Evolutionary conservation across 37 sponge, comb jelly and placozoan species (phyloP), one percentile per base, ranked within the genome.

Genomic region (Ianthella basta): DNA sequence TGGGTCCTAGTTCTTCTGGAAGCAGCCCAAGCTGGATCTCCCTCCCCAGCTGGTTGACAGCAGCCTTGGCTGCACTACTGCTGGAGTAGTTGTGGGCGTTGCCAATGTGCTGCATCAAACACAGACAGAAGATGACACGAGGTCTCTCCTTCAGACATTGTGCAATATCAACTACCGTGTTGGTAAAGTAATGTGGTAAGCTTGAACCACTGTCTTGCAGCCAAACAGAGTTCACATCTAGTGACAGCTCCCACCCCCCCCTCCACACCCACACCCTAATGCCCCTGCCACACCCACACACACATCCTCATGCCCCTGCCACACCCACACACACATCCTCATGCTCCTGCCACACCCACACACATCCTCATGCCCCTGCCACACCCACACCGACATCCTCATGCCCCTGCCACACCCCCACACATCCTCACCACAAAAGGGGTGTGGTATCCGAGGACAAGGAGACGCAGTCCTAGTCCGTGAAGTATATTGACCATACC

Each of bases 401-500:
- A 78, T 54, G 37, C 53, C 32, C 79, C 39, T 37, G 19, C 79
- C 53, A 78, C 55, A 78, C 79, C 32, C 53, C n/a, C 53, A 54
- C 79, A 78, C 25, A 69, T n/a, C 25, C 80, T 73, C 68, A 95
- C 95, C 92, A 96, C 86, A 82, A 98, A 95, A 21, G 98, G 98
- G 0, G 98, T 96, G 82, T 95, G 94, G 74, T 92, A 87, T 24
- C 98, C 98, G 15, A 98, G 88, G 0, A 89, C 92, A 32, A 98
- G 55, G 72, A 98, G 85, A 38, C 96, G 82, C 73, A 98, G 79
- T 21, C 98, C 98, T 4, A 98, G 86, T 36, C 98, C 98, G 80
- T 98, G 94, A 19, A 98, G 86, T 19, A 98, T 95, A 75, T 98
- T 95, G 19, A 95, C 92, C 88, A 91, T 87, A 24, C 91, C 87